Percentiles rank a stretch among this genome's conserved stretches.
Conservation (phyloP, 64 coral and sea anemone species). For the Montipora capricornis region DNA sequence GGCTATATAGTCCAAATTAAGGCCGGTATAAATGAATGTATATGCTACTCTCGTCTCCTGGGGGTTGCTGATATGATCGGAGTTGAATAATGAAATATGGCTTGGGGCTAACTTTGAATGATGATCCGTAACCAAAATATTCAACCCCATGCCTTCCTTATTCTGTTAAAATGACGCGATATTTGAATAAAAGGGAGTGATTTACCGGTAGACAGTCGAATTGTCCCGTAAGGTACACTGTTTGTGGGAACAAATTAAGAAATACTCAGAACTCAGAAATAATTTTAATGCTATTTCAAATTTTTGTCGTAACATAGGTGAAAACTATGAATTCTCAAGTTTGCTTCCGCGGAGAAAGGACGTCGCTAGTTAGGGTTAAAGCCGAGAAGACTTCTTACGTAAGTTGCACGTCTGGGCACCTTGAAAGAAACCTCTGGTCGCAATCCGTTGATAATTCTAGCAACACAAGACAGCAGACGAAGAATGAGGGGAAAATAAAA, state of each 20-base stretch:
- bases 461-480: not conserved
- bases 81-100: not conserved
- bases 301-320: not conserved
- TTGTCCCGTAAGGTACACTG: not conserved
- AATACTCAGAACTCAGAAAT: not conserved
- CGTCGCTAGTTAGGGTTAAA: not conserved
- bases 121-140: conserved; percentile 4
- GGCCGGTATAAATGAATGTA: not conserved
- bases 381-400: not conserved
- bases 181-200: conserved; percentile 57
- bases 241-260: not conserved
- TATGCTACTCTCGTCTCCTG: conserved; percentile 18
- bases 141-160: not conserved
- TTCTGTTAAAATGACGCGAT: not conserved
- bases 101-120: conserved; percentile 32
- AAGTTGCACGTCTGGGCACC: not conserved
- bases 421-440: not conserved
- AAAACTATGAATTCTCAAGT: not conserved
- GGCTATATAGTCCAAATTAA: conserved; percentile 1
- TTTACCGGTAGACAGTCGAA: not conserved
- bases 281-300: not conserved
- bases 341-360: not conserved
- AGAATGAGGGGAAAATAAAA: not conserved
- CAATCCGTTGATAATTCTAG: not conserved
- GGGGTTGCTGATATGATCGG: conserved; percentile 13